A percentile compares a stretch with the other conserved stretches of the same genome.
Evolutionary conservation across 2,113 vertebrate species (phyloP).

Genomic region (Crotalus viridis): DNA sequence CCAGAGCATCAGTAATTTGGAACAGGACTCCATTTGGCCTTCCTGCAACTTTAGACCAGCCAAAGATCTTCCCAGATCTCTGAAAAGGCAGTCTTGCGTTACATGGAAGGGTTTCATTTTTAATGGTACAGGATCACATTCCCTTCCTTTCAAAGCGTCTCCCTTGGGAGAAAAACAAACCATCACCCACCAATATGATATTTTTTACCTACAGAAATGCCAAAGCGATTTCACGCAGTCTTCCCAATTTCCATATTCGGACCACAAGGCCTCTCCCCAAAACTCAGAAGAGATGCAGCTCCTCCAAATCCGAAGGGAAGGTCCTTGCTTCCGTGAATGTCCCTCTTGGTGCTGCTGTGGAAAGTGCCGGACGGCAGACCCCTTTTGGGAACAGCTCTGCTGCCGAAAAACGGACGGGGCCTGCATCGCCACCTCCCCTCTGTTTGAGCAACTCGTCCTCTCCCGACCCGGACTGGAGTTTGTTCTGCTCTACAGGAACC

Average conservation of each 20-base stretch:
- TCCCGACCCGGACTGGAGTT: slow-evolving; percentile 62
- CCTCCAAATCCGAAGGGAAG: fast-evolving
- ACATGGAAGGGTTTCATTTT: background rate
- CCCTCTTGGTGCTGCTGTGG: slow-evolving; percentile 74
- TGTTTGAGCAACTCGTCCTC: slow-evolving; percentile 73
- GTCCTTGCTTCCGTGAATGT: fast-evolving
- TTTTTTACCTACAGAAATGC: slow-evolving; percentile 59
- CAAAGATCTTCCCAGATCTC: background rate
- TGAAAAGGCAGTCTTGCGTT: background rate
- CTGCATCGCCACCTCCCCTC: slow-evolving; percentile 67
- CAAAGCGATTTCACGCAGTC: slow-evolving; percentile 30
- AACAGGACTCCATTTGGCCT: background rate
- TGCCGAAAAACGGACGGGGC: slow-evolving; percentile 64
- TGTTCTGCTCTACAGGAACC: slow-evolving; percentile 73
- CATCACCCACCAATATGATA: background rate
- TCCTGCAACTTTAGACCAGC: background rate
- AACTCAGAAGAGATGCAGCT: slow-evolving; percentile 11
- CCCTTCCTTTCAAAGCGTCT: background rate
- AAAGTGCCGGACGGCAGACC: slow-evolving; percentile 38
- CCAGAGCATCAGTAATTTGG: background rate
- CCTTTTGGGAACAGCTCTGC: slow-evolving; percentile 74
- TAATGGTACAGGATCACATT: background rate
- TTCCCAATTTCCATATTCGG: background rate
- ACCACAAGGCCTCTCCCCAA: fast-evolving
- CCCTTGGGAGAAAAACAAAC: background rate